Conservation (phyloP, 2,797 vertebrate species). For the Melanotaenia boesemani region DNA sequence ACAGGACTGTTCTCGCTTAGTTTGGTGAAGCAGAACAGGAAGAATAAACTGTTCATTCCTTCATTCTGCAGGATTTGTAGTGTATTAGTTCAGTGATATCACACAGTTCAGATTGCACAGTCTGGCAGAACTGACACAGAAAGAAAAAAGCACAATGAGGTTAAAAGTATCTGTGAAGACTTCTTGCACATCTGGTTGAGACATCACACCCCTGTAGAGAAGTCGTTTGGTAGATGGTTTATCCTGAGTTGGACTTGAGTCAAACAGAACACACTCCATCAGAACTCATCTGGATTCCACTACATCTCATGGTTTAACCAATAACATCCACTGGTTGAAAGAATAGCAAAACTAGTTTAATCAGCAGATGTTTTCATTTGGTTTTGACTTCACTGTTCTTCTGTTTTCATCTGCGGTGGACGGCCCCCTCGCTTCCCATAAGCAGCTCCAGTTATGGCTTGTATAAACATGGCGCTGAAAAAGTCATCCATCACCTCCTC, state of each 20-base stretch:
- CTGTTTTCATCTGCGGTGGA: slow-evolving; percentile 45
- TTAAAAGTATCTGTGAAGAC: slow-evolving; percentile 34
- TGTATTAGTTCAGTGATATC: no score
- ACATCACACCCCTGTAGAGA: slow-evolving; percentile 58
- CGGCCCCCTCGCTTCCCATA: slow-evolving; percentile 31
- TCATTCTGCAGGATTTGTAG: no score
- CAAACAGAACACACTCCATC: slow-evolving; percentile 30
- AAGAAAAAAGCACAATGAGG: slow-evolving; percentile 3
- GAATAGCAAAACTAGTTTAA: slow-evolving; percentile 3
- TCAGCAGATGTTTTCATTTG: slow-evolving; percentile 30
- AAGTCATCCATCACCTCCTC: slow-evolving; percentile 74
- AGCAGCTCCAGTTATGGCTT: slow-evolving; percentile 70
- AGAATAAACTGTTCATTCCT: no score
- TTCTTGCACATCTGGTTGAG: slow-evolving; percentile 63
- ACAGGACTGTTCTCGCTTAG: no score
- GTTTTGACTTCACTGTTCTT: slow-evolving; percentile 33
- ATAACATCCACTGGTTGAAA: slow-evolving; percentile 9
- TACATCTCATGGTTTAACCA: neutral
- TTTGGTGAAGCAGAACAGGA: no score
- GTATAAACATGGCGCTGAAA: slow-evolving; percentile 68
- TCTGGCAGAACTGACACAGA: neutral
- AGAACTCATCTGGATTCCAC: neutral
- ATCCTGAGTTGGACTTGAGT: slow-evolving; percentile 39
- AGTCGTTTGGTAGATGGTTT: slow-evolving; percentile 61
- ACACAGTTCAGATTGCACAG: no score